Percentiles rank a stretch among this genome's conserved stretches.
These are phyloP conservation scores for Junonia oenone DNA, from an alignment of 2,888 invertebrate genomes.

Conservation along the genomic window DNA sequence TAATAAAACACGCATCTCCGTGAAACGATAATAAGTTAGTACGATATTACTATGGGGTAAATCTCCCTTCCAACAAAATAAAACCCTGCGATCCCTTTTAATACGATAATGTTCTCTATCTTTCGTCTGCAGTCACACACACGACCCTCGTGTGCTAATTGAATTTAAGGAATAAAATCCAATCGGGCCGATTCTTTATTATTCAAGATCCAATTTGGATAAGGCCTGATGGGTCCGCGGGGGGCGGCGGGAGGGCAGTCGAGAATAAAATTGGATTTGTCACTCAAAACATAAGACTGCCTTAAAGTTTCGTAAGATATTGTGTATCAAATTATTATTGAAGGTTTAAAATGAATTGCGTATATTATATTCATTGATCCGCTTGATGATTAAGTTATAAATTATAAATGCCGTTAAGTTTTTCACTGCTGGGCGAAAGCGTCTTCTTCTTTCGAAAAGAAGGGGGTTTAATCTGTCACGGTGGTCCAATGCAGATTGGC, in stretches of 20 bases:
- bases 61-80: conserved; percentile 44
- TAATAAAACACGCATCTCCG: conserved; percentile 9
- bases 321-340: conserved; percentile 23
- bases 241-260: conserved; percentile 62
- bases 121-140: conserved; percentile 77
- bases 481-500: too few relatives aligned
- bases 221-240: conserved; percentile 77
- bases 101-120: conserved; percentile 76
- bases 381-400: too few relatives aligned
- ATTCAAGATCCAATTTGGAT: conserved; percentile 82
- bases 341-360: not conserved
- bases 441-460: too few relatives aligned
- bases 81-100: conserved; percentile 67
- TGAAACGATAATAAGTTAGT: conserved; percentile 23
- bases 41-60: conserved; percentile 29
- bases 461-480: too few relatives aligned
- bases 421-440: too few relatives aligned
- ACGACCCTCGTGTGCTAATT: conserved; percentile 79
- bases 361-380: too few relatives aligned
- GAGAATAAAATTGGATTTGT: conserved; percentile 79
- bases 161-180: conserved; percentile 81
- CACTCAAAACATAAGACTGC: conserved; percentile 79
- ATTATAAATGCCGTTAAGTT: too few relatives aligned
- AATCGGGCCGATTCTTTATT: conserved; percentile 81
- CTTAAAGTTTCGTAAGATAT: conserved; percentile 51